These are phyloP conservation scores for Atrichornis clamosus DNA, from an alignment of 2,113 vertebrate genomes.

Conservation along the genomic window DNA sequence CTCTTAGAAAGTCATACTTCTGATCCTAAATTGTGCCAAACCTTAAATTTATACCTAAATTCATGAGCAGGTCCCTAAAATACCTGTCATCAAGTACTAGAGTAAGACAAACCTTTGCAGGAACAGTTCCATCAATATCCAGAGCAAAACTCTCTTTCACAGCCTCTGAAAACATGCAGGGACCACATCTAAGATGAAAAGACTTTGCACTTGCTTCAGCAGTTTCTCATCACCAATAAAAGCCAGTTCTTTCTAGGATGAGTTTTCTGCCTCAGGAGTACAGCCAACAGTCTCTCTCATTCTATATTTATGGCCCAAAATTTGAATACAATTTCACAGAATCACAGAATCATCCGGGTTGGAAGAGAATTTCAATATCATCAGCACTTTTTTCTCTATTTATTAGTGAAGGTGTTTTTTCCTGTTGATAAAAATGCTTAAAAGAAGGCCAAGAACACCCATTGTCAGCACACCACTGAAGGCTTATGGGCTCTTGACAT, in stretches of 20 bases:
- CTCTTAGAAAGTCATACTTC: not conserved
- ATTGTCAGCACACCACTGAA: not conserved
- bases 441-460: not conserved
- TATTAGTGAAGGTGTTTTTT: not conserved
- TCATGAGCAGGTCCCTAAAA: not conserved
- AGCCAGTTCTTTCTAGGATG: not conserved
- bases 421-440: not conserved
- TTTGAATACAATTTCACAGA: not conserved
- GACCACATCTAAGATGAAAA: not conserved
- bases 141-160: not conserved
- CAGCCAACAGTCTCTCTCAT: not conserved
- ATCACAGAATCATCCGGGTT: not conserved
- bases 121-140: not conserved
- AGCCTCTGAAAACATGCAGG: not conserved
- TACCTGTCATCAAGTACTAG: accelerated
- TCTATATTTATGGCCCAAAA: not conserved
- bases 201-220: not conserved
- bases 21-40: not conserved
- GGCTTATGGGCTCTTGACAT: not conserved
- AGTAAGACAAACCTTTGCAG: not conserved
- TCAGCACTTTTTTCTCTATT: not conserved
- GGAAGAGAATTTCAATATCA: not conserved
- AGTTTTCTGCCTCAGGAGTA: not conserved
- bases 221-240: not conserved
- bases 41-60: not conserved